These are phyloP conservation scores for Miniopterus natalensis DNA, from an alignment of 2,113 vertebrate genomes.

Conservation along the genomic window DNA sequence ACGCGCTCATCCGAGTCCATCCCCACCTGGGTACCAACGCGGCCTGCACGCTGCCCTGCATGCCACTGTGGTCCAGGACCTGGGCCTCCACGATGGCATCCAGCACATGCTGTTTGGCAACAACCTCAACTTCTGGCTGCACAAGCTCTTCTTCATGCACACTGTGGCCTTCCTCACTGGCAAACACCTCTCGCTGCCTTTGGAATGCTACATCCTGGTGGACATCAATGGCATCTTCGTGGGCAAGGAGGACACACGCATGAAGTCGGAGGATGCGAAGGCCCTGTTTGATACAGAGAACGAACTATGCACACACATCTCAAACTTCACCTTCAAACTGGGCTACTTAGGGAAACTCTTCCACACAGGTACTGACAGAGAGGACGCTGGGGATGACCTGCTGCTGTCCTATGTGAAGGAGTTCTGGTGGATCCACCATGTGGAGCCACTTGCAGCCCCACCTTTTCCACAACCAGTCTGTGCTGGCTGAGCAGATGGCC, in stretches of 20 bases:
- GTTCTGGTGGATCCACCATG: constrained; percentile 99
- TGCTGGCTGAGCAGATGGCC: constrained; percentile 98
- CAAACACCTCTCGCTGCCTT: constrained; percentile 95
- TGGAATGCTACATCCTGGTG: constrained; percentile 97
- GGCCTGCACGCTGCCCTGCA: constrained; percentile 95
- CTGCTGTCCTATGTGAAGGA: constrained; percentile 96
- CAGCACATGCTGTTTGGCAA: constrained; percentile 98
- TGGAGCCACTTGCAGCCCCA: constrained; percentile 99
- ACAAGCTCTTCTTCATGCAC: constrained; percentile 97
- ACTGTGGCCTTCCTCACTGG: constrained; percentile 96
- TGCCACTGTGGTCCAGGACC: constrained; percentile 97
- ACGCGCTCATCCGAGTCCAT: constrained; percentile 95
- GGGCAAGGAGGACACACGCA: constrained; percentile 98
- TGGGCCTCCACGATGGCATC: constrained; percentile 97
- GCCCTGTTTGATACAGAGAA: constrained; percentile 96
- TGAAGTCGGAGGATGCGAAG: constrained; percentile 98
- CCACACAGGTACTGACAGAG: constrained; percentile 97
- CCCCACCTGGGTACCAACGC: constrained; percentile 93
- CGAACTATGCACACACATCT: constrained; percentile 95
- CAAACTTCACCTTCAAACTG: constrained; percentile 99
- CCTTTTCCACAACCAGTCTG: constrained; percentile 98
- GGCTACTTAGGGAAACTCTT: constrained; percentile 99
- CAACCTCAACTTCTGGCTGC: constrained; percentile 98
- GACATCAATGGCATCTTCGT: constrained; percentile 99
- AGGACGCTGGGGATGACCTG: constrained; percentile 96